A percentile compares a stretch with the other conserved stretches of the same genome.
Conservation (phyloP, 2,888 invertebrate species). For the Cataglyphis livida region DNA sequence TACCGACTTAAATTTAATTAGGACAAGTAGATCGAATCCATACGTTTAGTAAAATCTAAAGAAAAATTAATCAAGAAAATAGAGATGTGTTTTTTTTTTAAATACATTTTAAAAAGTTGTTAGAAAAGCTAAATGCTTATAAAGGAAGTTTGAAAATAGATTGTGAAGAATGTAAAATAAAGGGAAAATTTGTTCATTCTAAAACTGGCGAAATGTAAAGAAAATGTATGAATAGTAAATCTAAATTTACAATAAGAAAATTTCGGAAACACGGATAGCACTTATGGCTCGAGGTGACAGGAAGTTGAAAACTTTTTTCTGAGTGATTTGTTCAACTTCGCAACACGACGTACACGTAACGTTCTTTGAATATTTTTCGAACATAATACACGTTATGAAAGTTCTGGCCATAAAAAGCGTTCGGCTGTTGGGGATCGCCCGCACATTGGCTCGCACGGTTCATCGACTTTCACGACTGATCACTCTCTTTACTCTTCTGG, state of each 20-base stretch:
- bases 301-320: constrained; percentile 3
- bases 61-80: not conserved
- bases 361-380: not conserved
- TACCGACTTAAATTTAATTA: not conserved
- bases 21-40: not conserved
- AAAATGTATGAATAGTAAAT: not conserved
- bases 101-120: not conserved
- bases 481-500: constrained; percentile 65
- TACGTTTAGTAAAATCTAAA: not conserved
- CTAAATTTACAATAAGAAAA: not conserved
- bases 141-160: not conserved
- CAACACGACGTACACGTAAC: not conserved
- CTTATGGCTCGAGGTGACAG: not conserved
- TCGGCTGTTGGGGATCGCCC: constrained; percentile 23
- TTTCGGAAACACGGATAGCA: not conserved
- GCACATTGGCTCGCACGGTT: constrained; percentile 53
- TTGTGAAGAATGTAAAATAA: not conserved
- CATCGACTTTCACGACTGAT: constrained; percentile 70
- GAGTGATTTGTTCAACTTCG: constrained; percentile 31
- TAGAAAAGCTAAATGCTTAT: not conserved
- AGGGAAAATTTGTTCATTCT: not conserved
- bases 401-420: constrained; percentile 41
- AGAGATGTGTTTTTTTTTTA: not conserved
- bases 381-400: constrained; percentile 36
- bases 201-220: not conserved